Conservation (phyloP, 2,888 invertebrate genomes). For the Leucoptera coffeella region DNA sequence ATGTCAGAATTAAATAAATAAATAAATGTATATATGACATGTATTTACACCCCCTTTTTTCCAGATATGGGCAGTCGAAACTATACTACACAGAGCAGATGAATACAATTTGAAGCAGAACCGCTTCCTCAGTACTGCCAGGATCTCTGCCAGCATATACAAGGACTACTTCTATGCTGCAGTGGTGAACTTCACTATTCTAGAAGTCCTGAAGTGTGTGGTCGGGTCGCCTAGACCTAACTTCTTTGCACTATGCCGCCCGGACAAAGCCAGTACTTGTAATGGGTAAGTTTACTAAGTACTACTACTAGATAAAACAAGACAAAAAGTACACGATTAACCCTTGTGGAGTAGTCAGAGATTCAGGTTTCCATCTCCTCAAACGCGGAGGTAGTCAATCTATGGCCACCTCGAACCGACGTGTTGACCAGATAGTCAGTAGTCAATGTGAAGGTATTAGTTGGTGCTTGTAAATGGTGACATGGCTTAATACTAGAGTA, state of each 20-base stretch:
- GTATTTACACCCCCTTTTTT: conserved; percentile 7
- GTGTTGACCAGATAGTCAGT: no score
- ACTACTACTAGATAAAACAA: no score
- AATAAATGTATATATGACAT: no score
- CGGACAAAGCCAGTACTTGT: conserved; percentile 60
- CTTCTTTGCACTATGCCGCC: conserved; percentile 67
- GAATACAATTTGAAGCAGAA: conserved; percentile 38
- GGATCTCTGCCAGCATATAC: conserved; percentile 41
- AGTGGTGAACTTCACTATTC: conserved; percentile 53
- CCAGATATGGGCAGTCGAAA: conserved; percentile 44
- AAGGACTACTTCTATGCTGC: conserved; percentile 60
- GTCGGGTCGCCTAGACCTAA: conserved; percentile 71
- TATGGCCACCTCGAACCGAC: no score
- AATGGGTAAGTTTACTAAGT: conserved; percentile 24
- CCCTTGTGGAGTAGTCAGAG: no score
- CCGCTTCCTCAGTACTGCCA: conserved; percentile 23
- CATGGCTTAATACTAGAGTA: no score
- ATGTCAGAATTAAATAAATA: no score
- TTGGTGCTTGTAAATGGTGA: no score
- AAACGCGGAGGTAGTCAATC: no score
- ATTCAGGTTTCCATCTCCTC: no score
- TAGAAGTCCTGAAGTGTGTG: conserved; percentile 59
- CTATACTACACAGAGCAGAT: conserved; percentile 24
- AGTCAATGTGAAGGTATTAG: no score
- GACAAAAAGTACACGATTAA: no score